These are phyloP conservation scores for Pluvialis apricaria DNA, from an alignment of 2,113 vertebrate genomes.

Conservation along the genomic window DNA sequence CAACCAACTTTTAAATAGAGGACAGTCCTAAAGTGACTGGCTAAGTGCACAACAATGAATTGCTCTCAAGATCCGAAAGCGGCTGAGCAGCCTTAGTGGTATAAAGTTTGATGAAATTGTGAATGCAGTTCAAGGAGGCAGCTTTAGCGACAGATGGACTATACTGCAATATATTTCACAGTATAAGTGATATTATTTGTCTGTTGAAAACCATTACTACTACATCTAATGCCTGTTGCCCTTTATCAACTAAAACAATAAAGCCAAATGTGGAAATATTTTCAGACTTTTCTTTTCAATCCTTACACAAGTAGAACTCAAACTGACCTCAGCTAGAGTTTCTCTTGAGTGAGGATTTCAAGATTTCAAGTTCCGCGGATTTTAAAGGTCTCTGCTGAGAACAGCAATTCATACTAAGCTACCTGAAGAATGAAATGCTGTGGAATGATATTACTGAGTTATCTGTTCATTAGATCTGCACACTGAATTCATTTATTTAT, in stretches of 20 bases:
- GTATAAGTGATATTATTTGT: not conserved
- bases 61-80: not conserved
- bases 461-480: conserved; percentile 6
- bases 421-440: conserved; percentile 14
- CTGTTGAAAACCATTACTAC: not conserved
- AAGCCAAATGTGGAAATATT: not conserved
- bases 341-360: not conserved
- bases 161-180: not conserved
- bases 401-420: not conserved
- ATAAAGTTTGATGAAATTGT: not conserved
- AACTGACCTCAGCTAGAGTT: not conserved
- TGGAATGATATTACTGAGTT: not conserved
- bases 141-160: not conserved
- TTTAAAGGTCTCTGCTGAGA: not conserved
- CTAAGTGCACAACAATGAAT: not conserved
- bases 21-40: not conserved
- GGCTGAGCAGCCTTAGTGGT: not conserved
- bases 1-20: not conserved
- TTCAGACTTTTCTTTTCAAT: not conserved
- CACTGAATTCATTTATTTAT: not conserved
- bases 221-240: not conserved
- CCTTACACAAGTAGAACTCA: not conserved
- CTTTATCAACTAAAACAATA: not conserved
- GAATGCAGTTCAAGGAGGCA: not conserved
- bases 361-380: not conserved